Percentiles rank a stretch among this genome's conserved stretches.
These are phyloP conservation scores for Ginglymostoma cirratum DNA, from an alignment of 2,113 vertebrate genomes.

Conservation along the genomic window DNA sequence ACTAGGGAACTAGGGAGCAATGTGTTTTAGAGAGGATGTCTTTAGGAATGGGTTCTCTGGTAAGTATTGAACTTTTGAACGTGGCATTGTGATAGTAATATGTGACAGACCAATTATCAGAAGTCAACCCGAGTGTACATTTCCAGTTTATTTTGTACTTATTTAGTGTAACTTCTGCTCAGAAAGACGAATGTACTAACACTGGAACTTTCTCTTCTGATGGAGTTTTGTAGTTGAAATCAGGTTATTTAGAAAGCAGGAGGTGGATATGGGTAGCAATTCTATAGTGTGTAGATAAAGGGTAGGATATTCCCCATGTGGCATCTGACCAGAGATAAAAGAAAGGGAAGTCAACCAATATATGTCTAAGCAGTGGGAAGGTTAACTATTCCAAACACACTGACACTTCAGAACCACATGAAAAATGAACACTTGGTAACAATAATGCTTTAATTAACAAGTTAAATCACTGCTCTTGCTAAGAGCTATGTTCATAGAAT, in stretches of 20 bases:
- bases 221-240: background rate
- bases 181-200: background rate
- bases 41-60: background rate
- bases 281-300: background rate
- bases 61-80: background rate
- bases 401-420: background rate
- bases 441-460: slow-evolving; percentile 29
- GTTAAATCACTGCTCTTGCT: slow-evolving; percentile 22
- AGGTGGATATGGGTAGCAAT: background rate
- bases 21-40: background rate
- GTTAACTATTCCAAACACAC: background rate
- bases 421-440: slow-evolving; percentile 15
- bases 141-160: background rate
- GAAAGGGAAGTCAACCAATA: background rate
- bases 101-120: background rate
- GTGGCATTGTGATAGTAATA: background rate
- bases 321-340: background rate
- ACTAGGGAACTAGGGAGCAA: background rate
- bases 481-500: slow-evolving; percentile 21
- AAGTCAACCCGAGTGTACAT: background rate
- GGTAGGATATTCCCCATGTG: background rate
- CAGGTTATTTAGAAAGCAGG: background rate
- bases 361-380: background rate
- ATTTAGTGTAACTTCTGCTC: background rate
- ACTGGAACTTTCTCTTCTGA: background rate